Evolutionary conservation across 2,797 vertebrate species (phyloP), one percentile per base, ranked within the genome.

Genomic region (Thalassophryne amazonica): DNA sequence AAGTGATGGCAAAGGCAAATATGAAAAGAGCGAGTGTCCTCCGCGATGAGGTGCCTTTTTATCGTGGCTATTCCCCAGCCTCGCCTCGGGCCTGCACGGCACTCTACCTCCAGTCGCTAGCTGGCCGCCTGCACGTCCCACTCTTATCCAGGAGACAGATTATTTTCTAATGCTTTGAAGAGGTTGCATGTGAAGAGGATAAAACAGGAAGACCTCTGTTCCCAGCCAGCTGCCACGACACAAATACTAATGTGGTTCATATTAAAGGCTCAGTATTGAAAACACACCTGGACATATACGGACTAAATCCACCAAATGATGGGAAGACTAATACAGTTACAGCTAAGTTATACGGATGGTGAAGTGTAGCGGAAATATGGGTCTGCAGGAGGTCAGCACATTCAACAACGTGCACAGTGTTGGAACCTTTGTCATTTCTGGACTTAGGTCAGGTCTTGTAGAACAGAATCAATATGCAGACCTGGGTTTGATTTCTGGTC

Each of bases 1-100:
- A 84, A 86, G 75, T 74, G 37, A 32, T 69, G 55, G 60, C 60
- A 76, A 83, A 76, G 61, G 78, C 66, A 83, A 64, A 84, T 78
- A 70, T 83, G 57, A 87, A 83, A 80, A 64, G 70, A 57, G 38
- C 5, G 28, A 25, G 24, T 28, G 75, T 78, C 60, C 60, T 80
- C 72, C 21, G 15, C 65, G 56, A 67, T 67, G 31, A 57, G 35
- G 33, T 43, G 46, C 27, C 63, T 62, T 79, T 73, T 76, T 45
- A 69, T 47, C 52, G 57, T 22, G 53, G 49, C 54, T 76, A 74
- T 81, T 81, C 76, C 72, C 78, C 43, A n/a, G 66, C 33, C 64
- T 69, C 39, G 33, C 74, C 76, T 77, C 37, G 0, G 73, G 77
- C 70, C 69, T 56, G 40, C 37, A 53, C 33, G 54, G 51, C 59